Evolutionary conservation across 2,797 vertebrate genomes (phyloP), one percentile per base, ranked within the genome.

Genomic region (Melanotaenia maccullochi): DNA sequence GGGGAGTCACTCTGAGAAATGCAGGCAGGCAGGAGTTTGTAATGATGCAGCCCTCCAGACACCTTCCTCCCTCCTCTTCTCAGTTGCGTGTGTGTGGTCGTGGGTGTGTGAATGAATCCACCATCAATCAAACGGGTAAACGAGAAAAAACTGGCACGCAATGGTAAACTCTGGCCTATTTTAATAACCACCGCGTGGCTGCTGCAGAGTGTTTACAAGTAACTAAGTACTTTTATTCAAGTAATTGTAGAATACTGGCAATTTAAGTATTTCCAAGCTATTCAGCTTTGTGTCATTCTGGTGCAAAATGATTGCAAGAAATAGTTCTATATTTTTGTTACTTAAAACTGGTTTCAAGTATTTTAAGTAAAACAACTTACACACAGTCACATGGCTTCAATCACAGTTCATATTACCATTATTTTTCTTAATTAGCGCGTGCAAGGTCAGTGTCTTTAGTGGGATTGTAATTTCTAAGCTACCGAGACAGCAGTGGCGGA

Each of bases 11-110:
- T 82, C 63, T 35, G 81, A 55, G 60, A 68, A 76, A 85, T 68
- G 79, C 64, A 79, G 73, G 69, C 86, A 79, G 77, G 44, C 42
- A 78, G 77, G 79, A 85, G 85, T 86, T 87, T 72, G 84, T 38
- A 65, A 13, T 77, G 84, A 86, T 88, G 90, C 85, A 83, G 84
- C 38, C n/a, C 28, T 58, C 24, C 65, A 36, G n/a, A 56, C 70
- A 76, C 73, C 66, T 80, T 77, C 81, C 65, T 76, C 76, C 66
- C 81, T 75, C n/a, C 52, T 55, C 56, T 24, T 32, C 52, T 22
- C 18, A 18, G 36, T 40, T 3, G 40, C 20, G 24, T 40, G 28
- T 57, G 32, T 35, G 47, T n/a, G 38, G 6, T 5, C 24, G 33
- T 9, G 54, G 12, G 49, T 24, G 4, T 13, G 60, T n/a, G 36